Evolutionary conservation across 2,797 vertebrate genomes (phyloP), one percentile per base, ranked within the genome.

Genomic region (Psittacula derbiana): DNA sequence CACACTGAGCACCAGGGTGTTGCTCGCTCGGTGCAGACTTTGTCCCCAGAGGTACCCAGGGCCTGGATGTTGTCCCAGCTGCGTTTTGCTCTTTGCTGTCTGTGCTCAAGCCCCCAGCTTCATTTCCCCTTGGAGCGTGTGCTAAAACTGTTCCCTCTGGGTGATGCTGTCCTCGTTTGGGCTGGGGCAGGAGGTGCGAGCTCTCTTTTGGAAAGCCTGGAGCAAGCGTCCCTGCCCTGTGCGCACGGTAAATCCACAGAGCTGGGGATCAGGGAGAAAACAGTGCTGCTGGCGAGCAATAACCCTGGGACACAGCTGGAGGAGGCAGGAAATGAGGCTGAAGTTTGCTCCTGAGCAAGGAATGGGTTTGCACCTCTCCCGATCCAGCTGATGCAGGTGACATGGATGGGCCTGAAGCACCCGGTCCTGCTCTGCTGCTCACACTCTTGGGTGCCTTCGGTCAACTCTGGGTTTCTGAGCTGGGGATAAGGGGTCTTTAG

Each of bases 371-470:
- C 5, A 0, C 8, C n/a, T 40, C n/a, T 49, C 47, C 7, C 6
- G 1, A 4, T 19, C 7, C 10, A 0, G 28, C 50, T 3, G 69
- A 4, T 47, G 78, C 25, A 27, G 57, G 19, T 33, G 73, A 4
- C 3, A 0, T 1, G 15, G 38, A 7, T 25, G 27, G 71, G 21
- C 23, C n/a, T 7, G 57, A 36, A n/a, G 38, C 2, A 0, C 36
- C 31, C 1, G 15, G 23, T 61, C 14, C 74, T 9, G 11, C 46
- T 17, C 49, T 10, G 80, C 69, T 13, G 41, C 58, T 46, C 21
- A 12, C 2, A 0, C 44, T 6, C 5, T 9, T 12, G 43, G 38
- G 33, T 12, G 64, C 27, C 10, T 57, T 31, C 0, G 4, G 11
- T 24, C 4, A 16, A n/a, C 43, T 11, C 43, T 11, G 33, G 10